phyloP scores from a whole-genome alignment of 2,113 vertebrate genomes.

The Antechinus stuartii region DNA sequence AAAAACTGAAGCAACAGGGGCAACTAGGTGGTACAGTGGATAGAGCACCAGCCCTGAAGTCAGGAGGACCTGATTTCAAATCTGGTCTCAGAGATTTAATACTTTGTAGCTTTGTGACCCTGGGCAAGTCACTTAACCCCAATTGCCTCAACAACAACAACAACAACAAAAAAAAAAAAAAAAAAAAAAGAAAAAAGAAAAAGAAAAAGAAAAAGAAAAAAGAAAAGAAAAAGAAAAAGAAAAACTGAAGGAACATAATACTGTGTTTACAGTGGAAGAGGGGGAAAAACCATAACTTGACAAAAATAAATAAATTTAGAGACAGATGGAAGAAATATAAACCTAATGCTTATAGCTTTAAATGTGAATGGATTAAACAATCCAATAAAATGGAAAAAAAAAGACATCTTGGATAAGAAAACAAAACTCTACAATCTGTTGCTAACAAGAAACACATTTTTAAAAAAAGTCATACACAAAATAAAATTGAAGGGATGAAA shows the following conservation, averaged over 20 bases:
- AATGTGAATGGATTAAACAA: not conserved
- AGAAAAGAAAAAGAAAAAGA: too few relatives aligned
- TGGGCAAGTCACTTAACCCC: too few relatives aligned
- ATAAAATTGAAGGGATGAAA: not conserved
- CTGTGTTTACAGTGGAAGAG: not conserved
- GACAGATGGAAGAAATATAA: not conserved
- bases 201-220: too few relatives aligned
- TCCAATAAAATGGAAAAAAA: not conserved
- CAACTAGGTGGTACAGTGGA: too few relatives aligned
- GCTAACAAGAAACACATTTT: not conserved
- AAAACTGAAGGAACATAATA: not conserved
- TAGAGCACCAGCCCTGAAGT: too few relatives aligned
- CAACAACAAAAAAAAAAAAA: too few relatives aligned
- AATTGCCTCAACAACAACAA: too few relatives aligned
- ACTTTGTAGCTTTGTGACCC: too few relatives aligned
- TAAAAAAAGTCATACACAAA: not conserved
- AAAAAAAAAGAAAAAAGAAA: too few relatives aligned
- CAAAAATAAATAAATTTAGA: not conserved
- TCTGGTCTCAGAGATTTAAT: too few relatives aligned
- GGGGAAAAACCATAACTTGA: not conserved
- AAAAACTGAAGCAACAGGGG: not conserved
- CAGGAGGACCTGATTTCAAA: too few relatives aligned
- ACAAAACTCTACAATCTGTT: not conserved
- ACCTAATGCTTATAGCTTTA: not conserved
- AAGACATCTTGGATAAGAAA: not conserved